Percentiles rank a stretch among this genome's conserved stretches.
These are phyloP conservation scores for Drosophila imparisetae DNA, from an alignment of 2,888 invertebrate genomes.

Conservation along the genomic window DNA sequence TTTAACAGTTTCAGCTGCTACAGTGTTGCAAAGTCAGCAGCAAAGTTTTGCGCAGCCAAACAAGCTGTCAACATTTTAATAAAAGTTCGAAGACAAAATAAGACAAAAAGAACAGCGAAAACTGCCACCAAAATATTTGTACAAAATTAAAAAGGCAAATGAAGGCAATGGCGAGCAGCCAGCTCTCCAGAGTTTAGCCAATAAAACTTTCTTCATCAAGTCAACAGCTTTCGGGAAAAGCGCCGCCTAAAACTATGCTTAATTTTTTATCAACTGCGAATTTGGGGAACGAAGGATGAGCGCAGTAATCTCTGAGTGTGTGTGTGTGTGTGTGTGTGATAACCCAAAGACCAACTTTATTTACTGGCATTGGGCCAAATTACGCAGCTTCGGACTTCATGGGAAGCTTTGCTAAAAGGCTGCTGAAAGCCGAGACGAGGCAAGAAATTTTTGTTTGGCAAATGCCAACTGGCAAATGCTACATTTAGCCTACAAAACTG, in stretches of 20 bases:
- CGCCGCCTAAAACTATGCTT: slow-evolving; percentile 73
- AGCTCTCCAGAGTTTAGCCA: slow-evolving; percentile 39
- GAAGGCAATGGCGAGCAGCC: slow-evolving; percentile 17
- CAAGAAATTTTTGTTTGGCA: slow-evolving; percentile 23
- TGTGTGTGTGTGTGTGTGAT: slow-evolving; percentile 29
- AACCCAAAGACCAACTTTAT: slow-evolving; percentile 80
- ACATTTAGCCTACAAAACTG: slow-evolving; percentile 63
- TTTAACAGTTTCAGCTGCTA: slow-evolving; percentile 2
- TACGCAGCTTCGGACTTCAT: slow-evolving; percentile 12
- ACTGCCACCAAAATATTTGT: slow-evolving; percentile 63
- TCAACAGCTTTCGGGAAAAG: slow-evolving; percentile 57
- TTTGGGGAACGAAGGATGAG: slow-evolving; percentile 20
- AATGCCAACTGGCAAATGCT: slow-evolving; percentile 58
- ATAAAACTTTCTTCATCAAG: slow-evolving; percentile 81
- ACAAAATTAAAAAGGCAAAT: slow-evolving; percentile 66
- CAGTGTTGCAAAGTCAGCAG: slow-evolving; percentile 12
- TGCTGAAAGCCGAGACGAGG: slow-evolving; percentile 40
- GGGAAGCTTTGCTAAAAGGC: slow-evolving; percentile 38
- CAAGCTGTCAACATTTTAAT: slow-evolving; percentile 75
- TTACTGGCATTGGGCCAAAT: slow-evolving; percentile 67
- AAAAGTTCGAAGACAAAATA: slow-evolving; percentile 28
- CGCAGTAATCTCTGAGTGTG: slow-evolving; percentile 9
- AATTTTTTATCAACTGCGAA: slow-evolving; percentile 60
- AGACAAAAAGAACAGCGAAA: slow-evolving; percentile 9
- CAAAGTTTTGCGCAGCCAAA: slow-evolving; percentile 44